These are phyloP conservation scores for Bombus polaris DNA, from an alignment of 1,140 invertebrate species.

Conservation along the genomic window DNA sequence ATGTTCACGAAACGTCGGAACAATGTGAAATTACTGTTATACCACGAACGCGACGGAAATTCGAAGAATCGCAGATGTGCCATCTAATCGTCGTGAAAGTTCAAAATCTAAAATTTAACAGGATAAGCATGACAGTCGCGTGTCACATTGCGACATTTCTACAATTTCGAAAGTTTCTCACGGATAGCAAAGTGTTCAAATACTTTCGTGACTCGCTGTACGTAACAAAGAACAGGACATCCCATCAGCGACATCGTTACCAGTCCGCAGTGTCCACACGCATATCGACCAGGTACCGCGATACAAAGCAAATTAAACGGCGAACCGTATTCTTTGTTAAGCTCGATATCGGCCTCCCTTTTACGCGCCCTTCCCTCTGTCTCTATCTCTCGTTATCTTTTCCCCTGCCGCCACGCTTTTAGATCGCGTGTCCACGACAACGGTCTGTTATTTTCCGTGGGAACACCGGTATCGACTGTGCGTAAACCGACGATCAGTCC, in stretches of 20 bases:
- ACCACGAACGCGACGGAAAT: too few species aligned
- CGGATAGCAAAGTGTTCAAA: not conserved
- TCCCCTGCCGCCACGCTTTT: not conserved
- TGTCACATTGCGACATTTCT: not conserved
- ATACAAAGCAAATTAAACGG: conserved; percentile 22
- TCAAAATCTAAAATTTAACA: too few species aligned
- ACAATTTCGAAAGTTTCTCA: too few species aligned
- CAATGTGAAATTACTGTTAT: too few species aligned
- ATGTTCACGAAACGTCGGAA: too few species aligned
- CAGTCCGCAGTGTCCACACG: not conserved
- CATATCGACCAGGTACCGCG: not conserved
- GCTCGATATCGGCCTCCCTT: not conserved
- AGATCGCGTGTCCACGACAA: not conserved
- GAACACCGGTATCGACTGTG: conserved; percentile 17
- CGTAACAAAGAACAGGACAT: not conserved
- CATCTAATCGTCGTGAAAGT: too few species aligned
- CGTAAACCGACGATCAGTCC: conserved; percentile 4
- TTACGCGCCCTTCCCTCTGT: not conserved
- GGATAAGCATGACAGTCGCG: too few species aligned
- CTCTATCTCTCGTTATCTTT: not conserved
- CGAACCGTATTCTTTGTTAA: not conserved
- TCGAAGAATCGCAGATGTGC: too few species aligned
- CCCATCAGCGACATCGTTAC: not conserved
- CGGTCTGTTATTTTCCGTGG: conserved; percentile 25
- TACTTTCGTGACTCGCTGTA: not conserved